Conservation (phyloP, 2,888 invertebrate species). For the Drosophila barbarae region DNA sequence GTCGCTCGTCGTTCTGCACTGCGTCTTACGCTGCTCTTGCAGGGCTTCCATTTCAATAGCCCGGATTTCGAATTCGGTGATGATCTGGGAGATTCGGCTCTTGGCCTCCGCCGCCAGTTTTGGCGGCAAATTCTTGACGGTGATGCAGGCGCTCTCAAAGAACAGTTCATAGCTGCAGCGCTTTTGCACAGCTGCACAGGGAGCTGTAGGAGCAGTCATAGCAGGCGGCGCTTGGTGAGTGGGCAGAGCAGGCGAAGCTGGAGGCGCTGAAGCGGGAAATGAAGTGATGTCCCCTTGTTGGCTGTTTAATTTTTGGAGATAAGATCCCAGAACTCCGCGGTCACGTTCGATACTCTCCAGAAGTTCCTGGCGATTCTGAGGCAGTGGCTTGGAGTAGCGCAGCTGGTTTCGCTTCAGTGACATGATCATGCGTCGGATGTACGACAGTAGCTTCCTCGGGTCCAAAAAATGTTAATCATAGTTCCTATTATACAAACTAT, state of each 20-base stretch:
- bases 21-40: slow-evolving; percentile 8
- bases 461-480: background rate
- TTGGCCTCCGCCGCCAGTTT: slow-evolving; percentile 75
- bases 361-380: slow-evolving; percentile 50
- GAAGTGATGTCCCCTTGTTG: background rate
- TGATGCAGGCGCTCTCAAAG: slow-evolving; percentile 74
- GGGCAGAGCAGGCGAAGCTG: background rate
- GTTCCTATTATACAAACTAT: background rate
- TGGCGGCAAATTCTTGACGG: slow-evolving; percentile 70
- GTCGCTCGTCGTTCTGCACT: slow-evolving; percentile 12
- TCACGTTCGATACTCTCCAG: slow-evolving; percentile 57
- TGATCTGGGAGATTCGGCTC: slow-evolving; percentile 70
- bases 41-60: slow-evolving; percentile 69
- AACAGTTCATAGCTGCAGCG: slow-evolving; percentile 71
- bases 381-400: slow-evolving; percentile 15
- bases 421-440: background rate
- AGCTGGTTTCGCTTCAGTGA: background rate
- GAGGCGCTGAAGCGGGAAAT: background rate
- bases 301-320: slow-evolving; percentile 43
- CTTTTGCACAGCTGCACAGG: slow-evolving; percentile 16
- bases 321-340: slow-evolving; percentile 49
- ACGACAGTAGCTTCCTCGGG: background rate
- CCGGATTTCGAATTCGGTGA: slow-evolving; percentile 73
- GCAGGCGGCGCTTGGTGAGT: background rate
- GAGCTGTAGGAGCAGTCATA: background rate